Percentiles rank a stretch among this genome's conserved stretches.
Evolutionary conservation across 2,113 vertebrate genomes (phyloP).

Genomic region (Nymphicus hollandicus): DNA sequence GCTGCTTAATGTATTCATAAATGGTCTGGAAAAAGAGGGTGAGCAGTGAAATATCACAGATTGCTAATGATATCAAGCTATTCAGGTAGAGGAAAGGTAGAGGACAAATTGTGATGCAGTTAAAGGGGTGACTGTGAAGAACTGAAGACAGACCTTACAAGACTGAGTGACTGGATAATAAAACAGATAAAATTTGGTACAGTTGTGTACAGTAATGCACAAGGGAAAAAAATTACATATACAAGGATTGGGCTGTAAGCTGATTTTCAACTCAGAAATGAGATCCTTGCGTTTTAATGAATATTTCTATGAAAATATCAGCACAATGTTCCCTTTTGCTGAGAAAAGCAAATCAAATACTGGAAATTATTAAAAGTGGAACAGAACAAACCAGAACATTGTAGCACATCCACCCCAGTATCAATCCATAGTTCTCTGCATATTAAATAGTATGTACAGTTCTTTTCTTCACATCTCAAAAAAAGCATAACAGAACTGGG

Average conservation of each 20-base stretch:
- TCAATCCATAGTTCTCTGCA: slow-evolving; percentile 5
- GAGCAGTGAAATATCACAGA: neutral
- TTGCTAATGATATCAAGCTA: neutral
- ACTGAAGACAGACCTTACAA: neutral
- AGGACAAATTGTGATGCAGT: slow-evolving; percentile 12
- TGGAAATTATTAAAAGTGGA: neutral
- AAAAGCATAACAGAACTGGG: neutral
- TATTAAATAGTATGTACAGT: neutral
- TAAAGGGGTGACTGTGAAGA: neutral
- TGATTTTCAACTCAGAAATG: neutral
- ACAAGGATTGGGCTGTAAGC: neutral
- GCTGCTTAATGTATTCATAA: neutral
- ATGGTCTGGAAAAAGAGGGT: slow-evolving; percentile 4
- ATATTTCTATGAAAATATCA: neutral
- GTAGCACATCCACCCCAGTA: neutral
- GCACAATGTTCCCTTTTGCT: neutral
- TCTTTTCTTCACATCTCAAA: neutral
- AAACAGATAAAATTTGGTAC: neutral
- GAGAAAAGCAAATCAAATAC: neutral
- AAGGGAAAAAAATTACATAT: neutral
- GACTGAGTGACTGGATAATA: neutral
- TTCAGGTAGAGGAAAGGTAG: slow-evolving; percentile 41
- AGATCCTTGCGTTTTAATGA: neutral
- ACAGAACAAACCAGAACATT: neutral
- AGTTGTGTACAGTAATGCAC: neutral